Evolutionary conservation across 2,113 vertebrate species (phyloP).

Genomic region (Erythrolamprus reginae): DNA sequence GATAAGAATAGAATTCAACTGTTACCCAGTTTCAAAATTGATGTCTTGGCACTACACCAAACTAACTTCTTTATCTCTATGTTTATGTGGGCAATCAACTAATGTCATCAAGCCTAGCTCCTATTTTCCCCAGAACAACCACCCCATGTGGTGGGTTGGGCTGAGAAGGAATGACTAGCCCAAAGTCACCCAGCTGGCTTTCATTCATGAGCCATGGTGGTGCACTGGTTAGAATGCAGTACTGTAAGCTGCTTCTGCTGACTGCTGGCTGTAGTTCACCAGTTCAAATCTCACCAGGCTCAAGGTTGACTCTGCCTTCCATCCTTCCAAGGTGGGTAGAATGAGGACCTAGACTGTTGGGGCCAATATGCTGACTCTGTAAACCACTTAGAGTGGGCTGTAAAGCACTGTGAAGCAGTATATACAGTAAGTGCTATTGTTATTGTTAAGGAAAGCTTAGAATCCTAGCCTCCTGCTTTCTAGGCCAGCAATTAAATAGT

Average conservation of each 20-base stretch:
- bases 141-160: background rate
- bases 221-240: too few relatives aligned
- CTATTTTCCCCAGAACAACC: background rate
- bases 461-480: background rate
- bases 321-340: too few relatives aligned
- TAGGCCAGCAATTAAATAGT: background rate
- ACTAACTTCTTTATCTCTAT: background rate
- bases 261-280: too few relatives aligned
- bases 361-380: too few relatives aligned
- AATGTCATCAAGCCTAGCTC: background rate
- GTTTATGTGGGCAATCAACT: background rate
- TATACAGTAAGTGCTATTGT: too few relatives aligned
- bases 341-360: too few relatives aligned
- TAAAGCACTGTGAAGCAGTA: too few relatives aligned
- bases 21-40: background rate
- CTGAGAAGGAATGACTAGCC: background rate
- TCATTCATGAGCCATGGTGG: too few relatives aligned
- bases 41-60: background rate
- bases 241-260: too few relatives aligned
- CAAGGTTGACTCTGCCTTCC: too few relatives aligned
- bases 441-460: background rate
- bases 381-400: too few relatives aligned
- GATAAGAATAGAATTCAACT: background rate
- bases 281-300: too few relatives aligned
- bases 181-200: background rate